Evolutionary conservation across 2,797 vertebrate species (phyloP), one percentile per base, ranked within the genome.

Genomic region (Gambusia yucatana): DNA sequence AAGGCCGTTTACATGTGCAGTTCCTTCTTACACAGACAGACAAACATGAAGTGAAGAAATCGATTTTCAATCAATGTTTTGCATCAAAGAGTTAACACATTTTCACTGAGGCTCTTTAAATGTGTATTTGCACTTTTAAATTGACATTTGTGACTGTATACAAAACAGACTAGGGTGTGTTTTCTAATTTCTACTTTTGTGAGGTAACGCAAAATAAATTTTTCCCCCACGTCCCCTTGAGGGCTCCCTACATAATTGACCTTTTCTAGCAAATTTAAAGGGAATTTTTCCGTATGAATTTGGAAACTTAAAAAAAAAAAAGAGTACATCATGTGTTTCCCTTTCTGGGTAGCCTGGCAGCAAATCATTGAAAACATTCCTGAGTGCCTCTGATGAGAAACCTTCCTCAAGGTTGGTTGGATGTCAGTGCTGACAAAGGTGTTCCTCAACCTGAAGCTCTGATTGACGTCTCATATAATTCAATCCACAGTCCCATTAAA

Each of bases 391-490:
- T 55, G 47, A 88, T 52, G 36, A 72, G 65, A 78, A 83, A 82
- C 72, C 67, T 28, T 76, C 75, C 61, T 65, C 71, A 73, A 74
- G 77, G 72, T 82, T 73, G 47, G 57, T 57, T 79, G 33, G 83
- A 77, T 57, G 71, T 72, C 11, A 57, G 55, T 65, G 82, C 83
- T 84, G 88, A 89, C 76, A 48, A 82, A 76, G 61, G 82, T 52
- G 63, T 82, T 88, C 70, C 77, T 84, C 20, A 0, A 13, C 22
- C 61, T 36, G 70, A 77, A 84, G 73, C 65, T 44, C 0, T 89
- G 88, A 90, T 28, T 86, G 91, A 89, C 84, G 67, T 86, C 81
- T 89, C 73, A 61, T 91, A 91, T 87, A 91, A 90, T 72, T 86
- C 75, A 67, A 82, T 90, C 88, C 86, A 77, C 78, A 28, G 44